Base-by-base conservation (phyloP, 2,797 vertebrate species). In the Selene dorsalis region DNA sequence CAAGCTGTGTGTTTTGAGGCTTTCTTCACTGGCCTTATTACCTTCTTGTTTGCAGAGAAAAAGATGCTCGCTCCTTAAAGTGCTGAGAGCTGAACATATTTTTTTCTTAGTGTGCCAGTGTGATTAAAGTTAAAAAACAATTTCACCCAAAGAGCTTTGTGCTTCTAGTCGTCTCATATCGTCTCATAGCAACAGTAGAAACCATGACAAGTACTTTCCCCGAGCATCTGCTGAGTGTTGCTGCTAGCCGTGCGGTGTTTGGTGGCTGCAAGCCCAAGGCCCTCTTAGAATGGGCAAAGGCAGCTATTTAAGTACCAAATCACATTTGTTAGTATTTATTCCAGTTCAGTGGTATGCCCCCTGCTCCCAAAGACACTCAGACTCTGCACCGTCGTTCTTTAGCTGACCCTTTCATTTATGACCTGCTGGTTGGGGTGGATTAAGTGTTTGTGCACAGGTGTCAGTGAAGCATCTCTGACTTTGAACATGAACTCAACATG, bases 101-200 rank as follows among this genome's bases (percentile, higher is more conserved):
- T 88, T 89, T 80, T 55, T 78, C 82, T 82, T 77, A 84, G 73
- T 75, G 79, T 89, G 73, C 70, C 38, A 73, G 71, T 82, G 85
- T 88, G 84, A 91, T 90, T 90, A 84, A 85, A 89, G 83, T 87
- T 73, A 89, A 87, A 85, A 88, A 82, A 0, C 69, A 81, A 82
- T 85, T 91, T 88, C 72, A 82, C 56, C 84, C 74, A 77, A 85
- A 86, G 84, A 89, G 80, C 80, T 80, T 66, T 75, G 77, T 81
- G 76, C 73, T 83, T 85, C 61, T 65, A 89, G 81, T 63, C 56
- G 61, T 75, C 65, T 79, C 75, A 65, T 63, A 81, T 84, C 16
- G 77, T 91, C 83, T 90, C 89, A 87, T 87, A 88, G 88, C 88
- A 93, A 91, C 88, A 82, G 82, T 69, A 13, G 14, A 61, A 86